These are phyloP conservation scores for Acronicta psi DNA, from an alignment of 2,888 invertebrate species.

Conservation along the genomic window DNA sequence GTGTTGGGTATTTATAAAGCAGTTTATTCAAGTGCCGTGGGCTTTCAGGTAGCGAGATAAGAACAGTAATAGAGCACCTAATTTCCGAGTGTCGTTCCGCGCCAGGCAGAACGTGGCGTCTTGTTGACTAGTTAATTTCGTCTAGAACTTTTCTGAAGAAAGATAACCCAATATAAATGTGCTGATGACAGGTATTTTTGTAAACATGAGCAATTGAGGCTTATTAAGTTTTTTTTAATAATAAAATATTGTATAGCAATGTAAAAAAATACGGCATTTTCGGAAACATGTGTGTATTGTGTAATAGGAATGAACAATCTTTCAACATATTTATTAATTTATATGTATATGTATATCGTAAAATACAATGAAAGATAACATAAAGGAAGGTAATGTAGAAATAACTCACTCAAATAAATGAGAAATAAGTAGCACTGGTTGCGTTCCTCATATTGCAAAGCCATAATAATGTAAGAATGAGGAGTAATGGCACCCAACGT, in stretches of 20 bases:
- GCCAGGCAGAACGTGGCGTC: conserved; percentile 33
- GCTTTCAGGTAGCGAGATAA: conserved; percentile 51
- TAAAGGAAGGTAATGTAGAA: conserved; percentile 26
- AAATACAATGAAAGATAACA: conserved; percentile 27
- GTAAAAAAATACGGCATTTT: no score
- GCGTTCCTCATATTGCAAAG: conserved; percentile 48
- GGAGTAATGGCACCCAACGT: conserved; percentile 53
- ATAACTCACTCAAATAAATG: conserved; percentile 54
- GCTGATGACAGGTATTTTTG: not conserved
- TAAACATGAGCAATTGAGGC: conserved; percentile 19
- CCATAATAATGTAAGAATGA: conserved; percentile 54
- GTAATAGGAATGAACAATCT: not conserved
- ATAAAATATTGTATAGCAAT: no score
- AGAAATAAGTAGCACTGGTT: conserved; percentile 50
- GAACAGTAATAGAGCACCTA: conserved; percentile 58
- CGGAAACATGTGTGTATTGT: no score
- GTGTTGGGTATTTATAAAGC: conserved; percentile 35
- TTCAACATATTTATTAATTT: conserved; percentile 9
- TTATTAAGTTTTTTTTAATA: not conserved
- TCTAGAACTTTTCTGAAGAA: conserved; percentile 14
- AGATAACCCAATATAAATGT: conserved; percentile 24
- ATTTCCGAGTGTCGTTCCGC: conserved; percentile 58
- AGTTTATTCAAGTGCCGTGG: conserved; percentile 31
- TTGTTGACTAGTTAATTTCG: conserved; percentile 17
- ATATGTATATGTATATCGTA: no score